Conservation (phyloP, 2,113 vertebrate species). For the Labrus mixtus region DNA sequence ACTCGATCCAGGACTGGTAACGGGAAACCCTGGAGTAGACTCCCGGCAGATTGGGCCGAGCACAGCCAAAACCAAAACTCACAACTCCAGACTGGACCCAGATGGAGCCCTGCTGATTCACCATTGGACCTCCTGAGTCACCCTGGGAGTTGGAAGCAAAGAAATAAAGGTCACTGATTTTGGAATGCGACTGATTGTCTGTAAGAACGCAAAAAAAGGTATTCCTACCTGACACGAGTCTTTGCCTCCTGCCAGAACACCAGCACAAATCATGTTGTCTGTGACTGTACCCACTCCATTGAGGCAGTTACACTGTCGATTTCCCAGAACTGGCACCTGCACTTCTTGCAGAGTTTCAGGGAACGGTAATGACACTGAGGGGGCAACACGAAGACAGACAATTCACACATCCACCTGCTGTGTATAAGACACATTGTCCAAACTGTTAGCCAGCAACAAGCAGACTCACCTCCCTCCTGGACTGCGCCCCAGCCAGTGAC, state of each 20-base stretch:
- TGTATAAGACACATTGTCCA: not conserved
- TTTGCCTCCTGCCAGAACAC: constrained; percentile 78
- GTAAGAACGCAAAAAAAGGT: not conserved
- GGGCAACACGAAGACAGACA: not conserved
- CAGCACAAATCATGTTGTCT: constrained; percentile 85
- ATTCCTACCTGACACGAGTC: constrained; percentile 74
- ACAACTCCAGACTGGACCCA: constrained; percentile 90
- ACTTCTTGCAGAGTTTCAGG: not conserved
- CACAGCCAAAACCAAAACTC: constrained; percentile 89
- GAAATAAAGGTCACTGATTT: not conserved
- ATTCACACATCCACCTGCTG: not conserved
- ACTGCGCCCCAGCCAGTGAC: too few relatives aligned
- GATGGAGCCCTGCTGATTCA: constrained; percentile 76
- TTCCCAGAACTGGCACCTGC: constrained; percentile 48
- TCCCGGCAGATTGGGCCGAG: constrained; percentile 86
- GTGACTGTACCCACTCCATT: constrained; percentile 67
- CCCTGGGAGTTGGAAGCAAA: constrained; percentile 50
- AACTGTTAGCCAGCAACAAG: not conserved
- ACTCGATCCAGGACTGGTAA: constrained; percentile 84
- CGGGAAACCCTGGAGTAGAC: constrained; percentile 87
- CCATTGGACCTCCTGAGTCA: constrained; percentile 89
- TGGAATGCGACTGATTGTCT: not conserved
- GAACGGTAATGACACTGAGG: not conserved
- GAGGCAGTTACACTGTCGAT: constrained; percentile 64
- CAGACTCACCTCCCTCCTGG: too few relatives aligned